Evolutionary conservation across 2,797 vertebrate genomes (phyloP).

Genomic region (Kryptopterus vitreolus): DNA sequence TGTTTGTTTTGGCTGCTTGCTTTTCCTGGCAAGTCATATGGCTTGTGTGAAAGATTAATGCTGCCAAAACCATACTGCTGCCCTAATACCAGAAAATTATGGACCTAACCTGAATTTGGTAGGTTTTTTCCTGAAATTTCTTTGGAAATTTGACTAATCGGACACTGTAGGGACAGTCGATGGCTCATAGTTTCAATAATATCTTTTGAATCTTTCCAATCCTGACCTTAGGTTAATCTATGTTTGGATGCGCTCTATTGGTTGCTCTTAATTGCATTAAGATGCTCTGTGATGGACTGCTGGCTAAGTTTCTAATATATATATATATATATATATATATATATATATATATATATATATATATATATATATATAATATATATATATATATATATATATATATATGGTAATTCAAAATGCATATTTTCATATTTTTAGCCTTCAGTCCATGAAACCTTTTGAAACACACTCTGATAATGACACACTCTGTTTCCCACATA

Average conservation of each 20-base stretch:
- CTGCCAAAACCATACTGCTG: conserved; percentile 64
- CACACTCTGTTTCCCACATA: too few relatives aligned
- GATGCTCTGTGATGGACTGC: neutral
- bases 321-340: too few relatives aligned
- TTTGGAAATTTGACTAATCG: conserved; percentile 5
- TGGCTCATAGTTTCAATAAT: neutral
- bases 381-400: too few relatives aligned
- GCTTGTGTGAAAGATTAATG: conserved; percentile 53
- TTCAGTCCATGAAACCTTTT: too few relatives aligned
- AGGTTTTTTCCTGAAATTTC: neutral
- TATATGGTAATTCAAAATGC: too few relatives aligned
- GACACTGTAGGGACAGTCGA: neutral
- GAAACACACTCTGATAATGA: too few relatives aligned
- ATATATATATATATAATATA: too few relatives aligned
- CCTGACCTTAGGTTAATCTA: neutral
- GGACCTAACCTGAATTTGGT: too few relatives aligned
- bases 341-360: too few relatives aligned
- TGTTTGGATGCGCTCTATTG: neutral
- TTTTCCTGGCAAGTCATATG: conserved; percentile 39
- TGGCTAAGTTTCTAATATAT: too few relatives aligned
- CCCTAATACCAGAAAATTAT: conserved; percentile 76
- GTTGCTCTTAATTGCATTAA: neutral
- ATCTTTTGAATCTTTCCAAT: neutral
- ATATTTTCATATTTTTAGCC: too few relatives aligned
- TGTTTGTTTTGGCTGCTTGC: conserved; percentile 52